Base-by-base conservation (phyloP, 2,888 invertebrate species). In the Lamellibrachia satsuma region DNA sequence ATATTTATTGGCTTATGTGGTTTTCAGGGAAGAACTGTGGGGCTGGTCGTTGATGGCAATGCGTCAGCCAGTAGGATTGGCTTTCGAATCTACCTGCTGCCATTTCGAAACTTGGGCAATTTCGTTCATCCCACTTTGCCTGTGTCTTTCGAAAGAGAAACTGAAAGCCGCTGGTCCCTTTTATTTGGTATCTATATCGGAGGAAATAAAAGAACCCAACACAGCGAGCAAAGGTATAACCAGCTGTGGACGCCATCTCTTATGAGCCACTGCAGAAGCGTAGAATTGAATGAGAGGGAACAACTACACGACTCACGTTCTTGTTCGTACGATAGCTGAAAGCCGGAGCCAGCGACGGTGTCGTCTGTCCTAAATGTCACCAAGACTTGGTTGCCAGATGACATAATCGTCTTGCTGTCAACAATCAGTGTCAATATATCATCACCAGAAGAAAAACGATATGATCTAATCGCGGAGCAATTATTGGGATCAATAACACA, bases 331-430 rank as follows among this genome's bases (percentile, higher is more conserved):
- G 90, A 92, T 22, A 75, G 39, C 52, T 90, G n/a, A 55, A 92
- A 93, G 90, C 92, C 93, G 52, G n/a, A 15, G 22, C 2, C 90
- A 90, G 90, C 91, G 52, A 92, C 92, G n/a, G 90, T 52, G 27
- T 60, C 90, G 90, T 94, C 94, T 2, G 93, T 52, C 52, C 91
- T 52, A 92, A 94, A 94, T 15, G 90, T 91, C 52, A 94, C 52
- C 60, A 93, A 92, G 39, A 94, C 90, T 22, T 93, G 90, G 92
- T 93, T 93, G 60, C 57, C 90, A 57, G 92, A 90, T 4, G 94
- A 92, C 91, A 91, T 51, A 90, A 94, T 91, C 15, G 57, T 22
- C 22, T 75, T 75, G 75, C 75, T 75, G 75, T 75, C 75, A 75
- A 75, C 75, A 75, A 22, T 75, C 75, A 75, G 22, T 22, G 6